A percentile compares a stretch with the other conserved stretches of the same genome.
phyloP scores from a whole-genome alignment of 2,113 vertebrate species.

The Hypomesus transpacificus region DNA sequence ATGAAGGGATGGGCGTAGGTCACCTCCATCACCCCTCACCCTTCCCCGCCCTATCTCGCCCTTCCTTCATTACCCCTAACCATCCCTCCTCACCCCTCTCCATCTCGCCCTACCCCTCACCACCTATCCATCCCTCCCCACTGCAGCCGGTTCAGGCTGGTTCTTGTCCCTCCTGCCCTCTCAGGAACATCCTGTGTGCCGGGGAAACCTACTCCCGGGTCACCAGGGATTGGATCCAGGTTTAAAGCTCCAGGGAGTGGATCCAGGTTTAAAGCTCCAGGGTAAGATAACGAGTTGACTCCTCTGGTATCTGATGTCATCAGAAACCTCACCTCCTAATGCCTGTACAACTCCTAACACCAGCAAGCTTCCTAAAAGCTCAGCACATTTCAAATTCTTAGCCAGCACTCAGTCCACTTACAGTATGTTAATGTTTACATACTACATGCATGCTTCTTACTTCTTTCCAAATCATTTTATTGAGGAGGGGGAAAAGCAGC shows the following conservation, averaged over 20 bases:
- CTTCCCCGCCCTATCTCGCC: neutral
- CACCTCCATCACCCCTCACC: neutral
- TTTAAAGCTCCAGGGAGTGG: too few relatives aligned
- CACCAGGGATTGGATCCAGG: too few relatives aligned
- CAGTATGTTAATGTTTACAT: constrained; percentile 2
- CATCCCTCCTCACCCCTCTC: neutral
- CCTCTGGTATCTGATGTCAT: neutral
- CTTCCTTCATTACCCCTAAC: neutral
- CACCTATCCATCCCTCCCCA: neutral
- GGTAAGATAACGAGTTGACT: neutral
- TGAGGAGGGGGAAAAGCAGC: neutral
- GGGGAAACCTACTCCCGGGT: too few relatives aligned
- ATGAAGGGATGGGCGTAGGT: too few relatives aligned
- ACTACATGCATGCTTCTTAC: neutral
- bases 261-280: too few relatives aligned
- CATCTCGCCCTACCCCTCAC: neutral
- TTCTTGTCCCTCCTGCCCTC: too few relatives aligned
- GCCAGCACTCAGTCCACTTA: neutral
- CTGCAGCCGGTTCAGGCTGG: too few relatives aligned
- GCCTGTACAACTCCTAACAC: neutral
- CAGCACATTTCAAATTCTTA: neutral
- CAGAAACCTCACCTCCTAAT: neutral
- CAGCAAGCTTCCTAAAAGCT: neutral
- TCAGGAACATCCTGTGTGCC: too few relatives aligned
- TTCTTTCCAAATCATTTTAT: neutral